phyloP scores from a whole-genome alignment of 2,113 vertebrate genomes.

The Maccullochella peelii region DNA sequence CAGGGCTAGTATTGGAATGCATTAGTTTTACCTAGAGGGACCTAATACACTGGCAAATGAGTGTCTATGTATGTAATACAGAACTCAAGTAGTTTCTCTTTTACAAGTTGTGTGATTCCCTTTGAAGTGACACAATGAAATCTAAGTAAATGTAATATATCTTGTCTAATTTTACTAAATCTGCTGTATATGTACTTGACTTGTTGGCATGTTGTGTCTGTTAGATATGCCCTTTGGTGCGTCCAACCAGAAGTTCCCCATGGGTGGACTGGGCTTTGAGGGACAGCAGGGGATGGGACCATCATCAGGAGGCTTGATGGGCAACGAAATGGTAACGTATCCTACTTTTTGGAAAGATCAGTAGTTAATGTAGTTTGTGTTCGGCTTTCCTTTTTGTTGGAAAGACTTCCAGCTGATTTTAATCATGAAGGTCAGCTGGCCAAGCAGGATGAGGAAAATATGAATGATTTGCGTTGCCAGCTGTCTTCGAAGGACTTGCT shows the following conservation, averaged over 20 bases:
- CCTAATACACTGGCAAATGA: not conserved
- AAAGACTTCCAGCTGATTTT: conserved; percentile 24
- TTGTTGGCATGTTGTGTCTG: not conserved
- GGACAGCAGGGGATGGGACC: conserved; percentile 92
- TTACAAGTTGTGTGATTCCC: not conserved
- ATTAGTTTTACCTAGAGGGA: not conserved
- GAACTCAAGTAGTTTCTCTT: not conserved
- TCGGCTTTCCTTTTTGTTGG: conserved; percentile 36
- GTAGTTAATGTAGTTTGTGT: conserved; percentile 47
- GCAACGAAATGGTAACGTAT: conserved; percentile 99
- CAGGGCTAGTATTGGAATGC: not conserved
- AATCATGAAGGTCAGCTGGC: conserved; percentile 30
- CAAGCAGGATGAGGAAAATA: not conserved
- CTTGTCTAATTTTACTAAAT: not conserved
- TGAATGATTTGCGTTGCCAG: conserved; percentile 14
- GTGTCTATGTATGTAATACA: not conserved
- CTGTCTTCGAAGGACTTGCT: conserved; percentile 15
- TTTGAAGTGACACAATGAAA: too few species aligned
- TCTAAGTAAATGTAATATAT: not conserved
- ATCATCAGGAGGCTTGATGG: conserved; percentile 87
- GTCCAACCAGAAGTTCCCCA: conserved; percentile 92
- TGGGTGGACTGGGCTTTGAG: conserved; percentile 94
- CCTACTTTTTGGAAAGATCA: conserved; percentile 80
- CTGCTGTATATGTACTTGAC: not conserved
- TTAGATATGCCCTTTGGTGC: conserved; percentile 91